Evolutionary conservation across 92 coral and sea anemone genomes (phyloP).

Genomic region (Porites cylindrica): DNA sequence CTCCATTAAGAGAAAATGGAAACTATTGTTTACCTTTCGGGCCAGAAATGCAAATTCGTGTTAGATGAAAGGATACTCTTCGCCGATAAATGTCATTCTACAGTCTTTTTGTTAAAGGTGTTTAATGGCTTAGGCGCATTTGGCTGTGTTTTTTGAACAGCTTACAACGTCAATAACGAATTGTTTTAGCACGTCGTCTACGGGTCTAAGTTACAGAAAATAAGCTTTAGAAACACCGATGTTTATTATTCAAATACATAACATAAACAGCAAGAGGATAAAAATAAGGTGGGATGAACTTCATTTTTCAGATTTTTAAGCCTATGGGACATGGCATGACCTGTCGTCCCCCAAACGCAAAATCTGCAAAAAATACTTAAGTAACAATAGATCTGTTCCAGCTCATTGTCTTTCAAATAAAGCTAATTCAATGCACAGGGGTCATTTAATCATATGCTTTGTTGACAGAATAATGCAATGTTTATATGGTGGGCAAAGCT

Average conservation of each 20-base stretch:
- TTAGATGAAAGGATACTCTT: neutral
- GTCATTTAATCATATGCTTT: slow-evolving; percentile 18
- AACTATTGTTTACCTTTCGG: neutral
- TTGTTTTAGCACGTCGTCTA: neutral
- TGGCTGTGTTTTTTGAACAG: neutral
- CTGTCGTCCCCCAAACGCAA: neutral
- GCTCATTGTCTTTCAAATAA: slow-evolving; percentile 8
- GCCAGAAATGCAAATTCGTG: neutral
- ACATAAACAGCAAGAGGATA: neutral
- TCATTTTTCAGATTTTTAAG: neutral
- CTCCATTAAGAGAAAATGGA: too few species aligned
- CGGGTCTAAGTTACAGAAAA: neutral
- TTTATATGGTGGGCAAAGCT: neutral
- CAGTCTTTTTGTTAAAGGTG: neutral
- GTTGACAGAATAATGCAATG: slow-evolving; percentile 7
- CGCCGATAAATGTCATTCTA: neutral
- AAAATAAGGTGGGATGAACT: neutral
- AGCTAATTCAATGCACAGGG: neutral
- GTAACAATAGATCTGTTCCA: neutral
- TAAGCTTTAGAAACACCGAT: neutral
- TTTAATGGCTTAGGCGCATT: neutral
- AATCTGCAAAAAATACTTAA: neutral
- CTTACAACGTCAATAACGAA: neutral
- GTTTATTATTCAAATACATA: neutral
- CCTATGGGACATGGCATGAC: neutral